These are phyloP conservation scores for Aplochiton taeniatus DNA, from an alignment of 2,797 vertebrate genomes.

Conservation along the genomic window DNA sequence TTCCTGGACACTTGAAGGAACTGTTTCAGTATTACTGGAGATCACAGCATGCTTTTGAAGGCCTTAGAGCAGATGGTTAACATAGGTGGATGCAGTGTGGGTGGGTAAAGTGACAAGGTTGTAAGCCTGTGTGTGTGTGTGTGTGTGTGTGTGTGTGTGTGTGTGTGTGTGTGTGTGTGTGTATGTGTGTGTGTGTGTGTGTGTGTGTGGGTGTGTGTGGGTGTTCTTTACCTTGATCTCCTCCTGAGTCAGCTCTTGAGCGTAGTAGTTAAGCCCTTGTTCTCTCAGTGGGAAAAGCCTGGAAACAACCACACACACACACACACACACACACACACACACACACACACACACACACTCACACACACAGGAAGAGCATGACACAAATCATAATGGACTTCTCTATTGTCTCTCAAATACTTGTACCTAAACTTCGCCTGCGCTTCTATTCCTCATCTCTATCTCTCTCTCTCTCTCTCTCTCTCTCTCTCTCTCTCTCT, in stretches of 20 bases:
- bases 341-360: background rate
- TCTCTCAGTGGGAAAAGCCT: conserved; percentile 98
- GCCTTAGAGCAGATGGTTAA: background rate
- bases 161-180: background rate
- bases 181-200: conserved; percentile 12
- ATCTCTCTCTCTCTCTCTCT: background rate
- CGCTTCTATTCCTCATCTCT: too few relatives aligned
- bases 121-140: background rate
- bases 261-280: conserved; percentile 98
- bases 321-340: background rate
- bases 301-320: conserved; percentile 17
- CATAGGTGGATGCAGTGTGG: background rate
- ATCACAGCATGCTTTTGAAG: too few relatives aligned
- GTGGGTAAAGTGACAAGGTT: background rate
- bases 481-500: background rate
- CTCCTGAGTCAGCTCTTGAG: conserved; percentile 97
- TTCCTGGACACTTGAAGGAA: too few relatives aligned
- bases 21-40: too few relatives aligned
- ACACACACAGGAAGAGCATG: background rate
- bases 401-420: too few relatives aligned
- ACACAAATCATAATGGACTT: background rate
- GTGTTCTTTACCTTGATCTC: conserved; percentile 91
- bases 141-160: background rate
- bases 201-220: background rate
- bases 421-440: too few relatives aligned